Base-by-base conservation (phyloP, 2,888 invertebrate genomes). In the Steromphala cineraria region DNA sequence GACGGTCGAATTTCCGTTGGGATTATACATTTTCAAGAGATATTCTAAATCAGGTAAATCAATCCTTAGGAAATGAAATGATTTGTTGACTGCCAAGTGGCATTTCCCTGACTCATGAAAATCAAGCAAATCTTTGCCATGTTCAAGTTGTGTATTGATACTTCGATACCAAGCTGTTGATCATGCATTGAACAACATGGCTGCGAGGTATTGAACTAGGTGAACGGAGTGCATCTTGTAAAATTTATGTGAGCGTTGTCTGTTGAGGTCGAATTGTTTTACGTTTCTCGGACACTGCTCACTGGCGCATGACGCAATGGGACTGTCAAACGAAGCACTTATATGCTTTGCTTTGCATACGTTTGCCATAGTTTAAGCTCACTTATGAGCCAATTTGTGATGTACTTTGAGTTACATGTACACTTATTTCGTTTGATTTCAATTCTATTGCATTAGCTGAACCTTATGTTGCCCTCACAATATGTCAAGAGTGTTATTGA, bases 51-150 rank as follows among this genome's bases (percentile, higher is more conserved):
- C 55, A 76, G 55, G 40, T 67, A 52, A 62, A 21, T 5, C 28
- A 52, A 21, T 75, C 40, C 52, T 36, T 28, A n/a, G 28, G 36
- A 75, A 40, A 55, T 76, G 53, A 76, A 46, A 31, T 55, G 76
- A 53, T 55, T 55, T 28, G 7, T 31, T 40, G 36, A 31, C 19
- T 71, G 71, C 71, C 71, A 40, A 71, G 71, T 71, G 71, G 71
- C 71, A 76, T 76, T 53, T 76, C 36, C 76, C 55, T 40, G 31
- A 71, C 31, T 71, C 71, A 71, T 28, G 15, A 71, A 71, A 31
- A 71, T 71, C 40, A 36, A 71, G 36, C n/a, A 36, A 71, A 31
- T 71, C 19, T 56, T 71, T 31, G 40, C 36, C 71, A 71, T 71
- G 71, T 71, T 71, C 36, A 36, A 19, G 36, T 71, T 19, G 28